Conservation (phyloP, 1,140 invertebrate genomes). For the Atta cephalotes region DNA sequence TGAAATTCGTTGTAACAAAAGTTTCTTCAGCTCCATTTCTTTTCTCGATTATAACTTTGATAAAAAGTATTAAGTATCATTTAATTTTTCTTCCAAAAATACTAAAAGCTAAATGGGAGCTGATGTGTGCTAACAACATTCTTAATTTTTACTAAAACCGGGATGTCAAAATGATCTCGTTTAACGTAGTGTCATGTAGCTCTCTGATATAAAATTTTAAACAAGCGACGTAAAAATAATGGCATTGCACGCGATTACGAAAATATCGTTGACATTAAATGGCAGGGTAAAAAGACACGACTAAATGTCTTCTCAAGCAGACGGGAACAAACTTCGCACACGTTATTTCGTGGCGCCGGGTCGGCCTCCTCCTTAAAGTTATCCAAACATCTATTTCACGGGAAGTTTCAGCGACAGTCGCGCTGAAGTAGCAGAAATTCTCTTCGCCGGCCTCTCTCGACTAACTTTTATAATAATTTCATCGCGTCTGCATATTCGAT, state of each 20-base stretch:
- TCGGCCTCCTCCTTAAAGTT: conserved; percentile 46
- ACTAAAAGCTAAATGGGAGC: not conserved
- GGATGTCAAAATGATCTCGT: conserved; percentile 33
- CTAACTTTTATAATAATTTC: conserved; percentile 65
- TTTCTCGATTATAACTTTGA: not conserved
- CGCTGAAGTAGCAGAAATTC: conserved; percentile 62
- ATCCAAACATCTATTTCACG: conserved; percentile 61
- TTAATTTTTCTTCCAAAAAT: conserved; percentile 22
- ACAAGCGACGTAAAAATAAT: conserved; percentile 32
- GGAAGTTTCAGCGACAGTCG: conserved; percentile 54
- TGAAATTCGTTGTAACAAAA: conserved; percentile 36
- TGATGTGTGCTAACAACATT: not conserved
- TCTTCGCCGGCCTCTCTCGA: conserved; percentile 28
- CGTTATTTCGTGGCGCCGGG: conserved; percentile 53
- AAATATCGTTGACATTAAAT: conserved; percentile 50
- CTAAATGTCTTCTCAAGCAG: conserved; percentile 33
- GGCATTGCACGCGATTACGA: not conserved
- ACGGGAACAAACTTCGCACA: conserved; percentile 43
- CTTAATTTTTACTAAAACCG: not conserved
- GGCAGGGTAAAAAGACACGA: conserved; percentile 25
- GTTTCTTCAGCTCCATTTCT: conserved; percentile 11
- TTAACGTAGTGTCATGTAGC: conserved; percentile 7
- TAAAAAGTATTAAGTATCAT: not conserved
- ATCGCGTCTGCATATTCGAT: conserved; percentile 60
- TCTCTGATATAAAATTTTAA: conserved; percentile 23